Percentiles rank a stretch among this genome's conserved stretches.
These are phyloP conservation scores for Atherinomorus stipes DNA, from an alignment of 2,113 vertebrate genomes.

Conservation along the genomic window DNA sequence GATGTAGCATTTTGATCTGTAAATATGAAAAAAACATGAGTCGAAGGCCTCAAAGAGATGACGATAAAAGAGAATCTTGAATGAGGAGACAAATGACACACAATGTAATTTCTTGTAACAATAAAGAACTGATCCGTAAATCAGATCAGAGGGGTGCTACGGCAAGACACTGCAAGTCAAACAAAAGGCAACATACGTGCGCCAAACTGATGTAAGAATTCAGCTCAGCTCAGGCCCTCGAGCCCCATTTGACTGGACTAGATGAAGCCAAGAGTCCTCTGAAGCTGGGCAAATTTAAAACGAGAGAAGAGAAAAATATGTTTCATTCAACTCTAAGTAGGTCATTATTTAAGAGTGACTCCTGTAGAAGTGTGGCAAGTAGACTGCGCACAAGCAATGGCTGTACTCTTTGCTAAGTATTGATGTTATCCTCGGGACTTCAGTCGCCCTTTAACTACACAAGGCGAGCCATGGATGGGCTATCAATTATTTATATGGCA, in stretches of 20 bases:
- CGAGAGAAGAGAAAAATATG: constrained; percentile 7
- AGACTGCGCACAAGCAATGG: constrained; percentile 39
- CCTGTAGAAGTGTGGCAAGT: constrained; percentile 31
- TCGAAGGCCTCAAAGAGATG: constrained; percentile 33
- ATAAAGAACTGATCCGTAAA: constrained; percentile 36
- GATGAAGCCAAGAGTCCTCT: constrained; percentile 28
- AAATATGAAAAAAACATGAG: constrained; percentile 20
- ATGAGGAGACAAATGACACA: constrained; percentile 44
- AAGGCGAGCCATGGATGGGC: constrained; percentile 65
- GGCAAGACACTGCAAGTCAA: constrained; percentile 2
- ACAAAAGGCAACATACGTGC: background rate
- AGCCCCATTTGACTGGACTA: constrained; percentile 16
- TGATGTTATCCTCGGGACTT: constrained; percentile 75
- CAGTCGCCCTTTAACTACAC: constrained; percentile 70
- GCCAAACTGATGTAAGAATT: constrained; percentile 38
- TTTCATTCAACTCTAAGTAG: constrained; percentile 54
- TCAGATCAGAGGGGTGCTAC: background rate
- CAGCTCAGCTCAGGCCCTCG: background rate
- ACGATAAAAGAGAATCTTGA: constrained; percentile 58
- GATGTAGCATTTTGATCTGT: constrained; percentile 7
- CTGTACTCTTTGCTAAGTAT: constrained; percentile 55
- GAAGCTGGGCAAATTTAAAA: constrained; percentile 24
- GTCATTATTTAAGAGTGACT: constrained; percentile 58
- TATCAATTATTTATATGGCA: constrained; percentile 77
- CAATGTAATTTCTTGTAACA: constrained; percentile 43